Evolutionary conservation across 2,113 vertebrate genomes (phyloP).

Genomic region (Megaceryle maxima): DNA sequence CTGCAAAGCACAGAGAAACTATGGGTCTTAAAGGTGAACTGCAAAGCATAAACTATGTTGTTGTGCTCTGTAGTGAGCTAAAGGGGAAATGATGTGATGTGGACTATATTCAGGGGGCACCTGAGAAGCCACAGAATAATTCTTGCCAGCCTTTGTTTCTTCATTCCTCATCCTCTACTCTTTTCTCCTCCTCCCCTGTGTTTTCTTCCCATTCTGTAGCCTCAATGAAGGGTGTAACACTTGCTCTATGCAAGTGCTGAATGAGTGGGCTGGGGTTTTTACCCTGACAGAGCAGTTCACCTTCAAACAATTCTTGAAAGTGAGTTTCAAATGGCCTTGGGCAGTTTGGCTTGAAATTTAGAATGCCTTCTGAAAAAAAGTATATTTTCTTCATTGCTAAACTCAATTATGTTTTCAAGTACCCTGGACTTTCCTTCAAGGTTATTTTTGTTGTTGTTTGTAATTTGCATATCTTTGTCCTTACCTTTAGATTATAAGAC

Average conservation of each 20-base stretch:
- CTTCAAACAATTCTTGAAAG: background rate
- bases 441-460: background rate
- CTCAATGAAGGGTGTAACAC: background rate
- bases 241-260: background rate
- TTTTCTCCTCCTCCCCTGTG: background rate
- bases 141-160: background rate
- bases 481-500: conserved; percentile 9
- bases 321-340: background rate
- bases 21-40: no score
- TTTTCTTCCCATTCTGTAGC: background rate
- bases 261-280: background rate
- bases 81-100: background rate
- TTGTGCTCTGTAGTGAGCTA: background rate
- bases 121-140: background rate
- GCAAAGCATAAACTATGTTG: background rate
- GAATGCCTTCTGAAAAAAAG: background rate
- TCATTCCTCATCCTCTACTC: background rate
- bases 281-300: background rate
- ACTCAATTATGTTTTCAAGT: background rate
- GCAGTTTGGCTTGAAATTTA: background rate
- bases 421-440: background rate
- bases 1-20: background rate
- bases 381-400: background rate
- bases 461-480: conserved; percentile 1
- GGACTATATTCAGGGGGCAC: background rate